Base-by-base conservation (phyloP, 2,113 vertebrate species). In the Mesoclemmys tuberculata region DNA sequence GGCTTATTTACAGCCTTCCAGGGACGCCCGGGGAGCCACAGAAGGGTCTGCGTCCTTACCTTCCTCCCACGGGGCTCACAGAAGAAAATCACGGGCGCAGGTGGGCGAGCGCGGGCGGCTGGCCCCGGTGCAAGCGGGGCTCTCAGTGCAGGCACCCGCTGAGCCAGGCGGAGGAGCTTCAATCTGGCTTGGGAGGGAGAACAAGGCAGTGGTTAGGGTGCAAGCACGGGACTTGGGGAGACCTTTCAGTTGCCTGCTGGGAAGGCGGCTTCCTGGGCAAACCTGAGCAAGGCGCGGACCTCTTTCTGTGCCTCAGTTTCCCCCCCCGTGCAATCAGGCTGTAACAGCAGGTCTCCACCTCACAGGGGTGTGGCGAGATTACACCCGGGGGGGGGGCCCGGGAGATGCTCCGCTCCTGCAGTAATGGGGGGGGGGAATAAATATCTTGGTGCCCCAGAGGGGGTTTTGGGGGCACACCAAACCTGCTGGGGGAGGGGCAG, bases 341-440 rank as follows among this genome's bases (percentile, higher is more conserved):
- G 51, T 52, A 3, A 58, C 29, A 31, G 29, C 6, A 61, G 13
- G 31, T 31, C 31, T 61, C 29, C 14, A 31, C 14, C 31, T 35
- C 58, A 2, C 5, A 13, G 58, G 27, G 58, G 58, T 16, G 6
- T 31, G 31, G 29, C 12, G 56, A 61, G 29, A 31, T 29, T 61
- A 61, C 31, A 35, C 14, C 13, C 58, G 16, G 31, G 31, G 8
- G n/a, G n/a, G n/a, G n/a, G n/a, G n/a, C 13, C 29, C 8, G 12
- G 3, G 29, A 61, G 58, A 6, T 35, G 29, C 6, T 31, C 29
- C 16, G 14, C 58, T 61, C 6, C 13, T 16, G 27, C 26, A 55
- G 4, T 24, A 55, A 26, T 3, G 54, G 8, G 54, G 1, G 54
- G 9, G 0, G 11, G 3, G 27, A 27, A 61, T 61, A 29, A 1